Conservation (phyloP, 2,888 invertebrate genomes). For the Cosmia pyralina region DNA sequence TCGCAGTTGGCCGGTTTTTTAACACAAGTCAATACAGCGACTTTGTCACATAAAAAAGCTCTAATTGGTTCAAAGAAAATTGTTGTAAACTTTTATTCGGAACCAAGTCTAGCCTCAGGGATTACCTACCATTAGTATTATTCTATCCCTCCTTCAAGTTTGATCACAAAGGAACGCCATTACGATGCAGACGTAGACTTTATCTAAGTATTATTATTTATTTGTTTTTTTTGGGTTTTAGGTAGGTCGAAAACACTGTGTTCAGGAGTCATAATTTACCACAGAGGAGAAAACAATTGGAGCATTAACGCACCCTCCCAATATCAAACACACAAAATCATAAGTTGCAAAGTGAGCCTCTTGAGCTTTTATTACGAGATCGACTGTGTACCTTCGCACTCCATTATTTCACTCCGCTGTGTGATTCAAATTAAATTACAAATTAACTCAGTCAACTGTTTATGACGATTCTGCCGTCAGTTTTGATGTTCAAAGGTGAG, state of each 20-base stretch:
- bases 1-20: no score
- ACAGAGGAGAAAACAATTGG: conserved; percentile 29
- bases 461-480: conserved; percentile 88
- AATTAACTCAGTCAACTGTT: conserved; percentile 64
- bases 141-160: not conserved
- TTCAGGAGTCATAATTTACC: conserved; percentile 1
- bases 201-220: no score
- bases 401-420: conserved; percentile 39
- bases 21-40: not conserved
- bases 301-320: not conserved
- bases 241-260: conserved; percentile 15
- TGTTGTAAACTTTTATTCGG: not conserved
- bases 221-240: no score
- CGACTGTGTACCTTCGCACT: not conserved
- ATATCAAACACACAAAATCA: conserved; percentile 1
- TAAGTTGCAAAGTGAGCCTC: conserved; percentile 1
- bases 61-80: not conserved
- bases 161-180: no score
- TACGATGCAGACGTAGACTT: not conserved
- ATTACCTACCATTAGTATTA: not conserved
- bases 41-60: not conserved
- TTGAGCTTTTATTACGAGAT: not conserved
- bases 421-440: conserved; percentile 6
- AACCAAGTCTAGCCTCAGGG: not conserved
- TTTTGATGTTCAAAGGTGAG: conserved; percentile 88